These are phyloP conservation scores for Gobio occitaniae DNA, from an alignment of 2,797 vertebrate species.

Conservation along the genomic window DNA sequence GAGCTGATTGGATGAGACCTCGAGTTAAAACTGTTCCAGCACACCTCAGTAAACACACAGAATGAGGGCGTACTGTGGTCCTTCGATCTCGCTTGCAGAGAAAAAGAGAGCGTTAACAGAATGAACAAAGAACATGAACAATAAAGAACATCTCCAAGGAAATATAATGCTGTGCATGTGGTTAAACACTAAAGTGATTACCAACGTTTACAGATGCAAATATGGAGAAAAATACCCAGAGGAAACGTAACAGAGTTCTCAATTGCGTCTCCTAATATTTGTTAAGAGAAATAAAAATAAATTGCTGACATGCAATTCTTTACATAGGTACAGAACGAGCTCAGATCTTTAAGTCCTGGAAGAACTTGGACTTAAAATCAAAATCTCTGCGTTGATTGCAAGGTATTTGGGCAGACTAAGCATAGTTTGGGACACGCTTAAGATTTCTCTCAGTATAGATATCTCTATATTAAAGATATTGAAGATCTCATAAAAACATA, in stretches of 20 bases:
- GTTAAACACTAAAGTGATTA: neutral
- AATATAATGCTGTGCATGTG: neutral
- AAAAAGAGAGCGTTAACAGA: neutral
- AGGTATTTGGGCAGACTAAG: neutral
- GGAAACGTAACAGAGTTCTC: neutral
- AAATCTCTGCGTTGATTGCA: neutral
- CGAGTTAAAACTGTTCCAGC: slow-evolving; percentile 56
- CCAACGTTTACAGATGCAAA: neutral
- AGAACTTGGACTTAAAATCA: neutral
- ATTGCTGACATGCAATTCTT: neutral
- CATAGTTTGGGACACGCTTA: neutral
- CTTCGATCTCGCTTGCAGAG: neutral
- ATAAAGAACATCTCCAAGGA: slow-evolving; percentile 1
- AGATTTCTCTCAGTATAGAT: neutral
- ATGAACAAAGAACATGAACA: slow-evolving; percentile 39
- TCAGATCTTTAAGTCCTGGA: neutral
- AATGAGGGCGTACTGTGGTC: slow-evolving; percentile 28
- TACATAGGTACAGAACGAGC: neutral
- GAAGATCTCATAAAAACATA: neutral
- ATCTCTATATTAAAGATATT: neutral
- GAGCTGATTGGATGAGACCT: slow-evolving; percentile 58
- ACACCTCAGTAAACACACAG: slow-evolving; percentile 52
- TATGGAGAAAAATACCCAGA: neutral
- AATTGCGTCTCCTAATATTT: neutral
- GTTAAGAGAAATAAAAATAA: neutral